phyloP scores from a whole-genome alignment of 2,888 invertebrate genomes.

The Gari tellinella region DNA sequence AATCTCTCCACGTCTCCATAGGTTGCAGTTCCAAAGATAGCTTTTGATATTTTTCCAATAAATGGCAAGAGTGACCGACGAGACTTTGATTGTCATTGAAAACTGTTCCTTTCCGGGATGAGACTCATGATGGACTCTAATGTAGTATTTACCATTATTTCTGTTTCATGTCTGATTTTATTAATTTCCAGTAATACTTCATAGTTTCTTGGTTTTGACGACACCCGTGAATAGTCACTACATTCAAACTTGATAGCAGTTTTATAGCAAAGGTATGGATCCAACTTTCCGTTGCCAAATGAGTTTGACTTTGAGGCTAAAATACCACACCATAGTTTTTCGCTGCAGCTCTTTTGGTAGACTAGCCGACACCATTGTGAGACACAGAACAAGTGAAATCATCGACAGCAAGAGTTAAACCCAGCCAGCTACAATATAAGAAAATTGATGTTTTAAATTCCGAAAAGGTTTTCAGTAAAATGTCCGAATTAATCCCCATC shows the following conservation, averaged over 20 bases:
- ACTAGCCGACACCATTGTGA: too few relatives aligned
- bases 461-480: too few relatives aligned
- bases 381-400: too few relatives aligned
- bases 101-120: slow-evolving; percentile 17
- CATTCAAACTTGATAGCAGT: slow-evolving; percentile 14
- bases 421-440: too few relatives aligned
- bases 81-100: too few relatives aligned
- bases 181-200: slow-evolving; percentile 19
- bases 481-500: too few relatives aligned
- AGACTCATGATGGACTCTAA: slow-evolving; percentile 9
- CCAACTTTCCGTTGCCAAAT: slow-evolving; percentile 21
- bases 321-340: slow-evolving; percentile 35
- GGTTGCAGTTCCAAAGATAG: slow-evolving; percentile 32
- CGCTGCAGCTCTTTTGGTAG: too few relatives aligned
- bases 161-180: slow-evolving; percentile 19
- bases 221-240: too few relatives aligned
- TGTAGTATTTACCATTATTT: slow-evolving; percentile 14
- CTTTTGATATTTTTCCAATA: slow-evolving; percentile 15
- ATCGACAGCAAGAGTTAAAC: too few relatives aligned
- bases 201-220: not conserved
- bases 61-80: slow-evolving; percentile 19
- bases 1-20: slow-evolving; percentile 18
- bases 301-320: slow-evolving; percentile 2
- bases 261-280: slow-evolving; percentile 29
- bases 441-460: too few relatives aligned